Percentiles rank a stretch among this genome's conserved stretches.
phyloP scores from a whole-genome alignment of 2,888 invertebrate species.

The Drosophila niveifrons region DNA sequence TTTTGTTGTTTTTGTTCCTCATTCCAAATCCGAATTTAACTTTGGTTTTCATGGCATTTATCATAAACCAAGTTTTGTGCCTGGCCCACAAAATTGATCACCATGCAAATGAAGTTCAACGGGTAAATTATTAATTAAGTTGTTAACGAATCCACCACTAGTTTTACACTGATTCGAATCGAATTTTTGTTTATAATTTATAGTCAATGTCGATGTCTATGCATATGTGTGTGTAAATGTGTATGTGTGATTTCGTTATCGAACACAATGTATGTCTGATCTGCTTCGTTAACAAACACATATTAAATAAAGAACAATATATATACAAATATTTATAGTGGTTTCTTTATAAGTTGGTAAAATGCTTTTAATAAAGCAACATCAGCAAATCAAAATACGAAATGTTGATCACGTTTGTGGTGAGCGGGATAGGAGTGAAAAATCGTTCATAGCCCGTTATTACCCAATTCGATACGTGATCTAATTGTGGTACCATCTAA shows the following conservation, averaged over 20 bases:
- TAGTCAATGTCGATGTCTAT: background rate
- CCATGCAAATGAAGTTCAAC: slow-evolving; percentile 59
- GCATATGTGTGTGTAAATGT: too few species aligned
- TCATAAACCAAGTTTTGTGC: slow-evolving; percentile 60
- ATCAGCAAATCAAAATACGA: slow-evolving; percentile 18
- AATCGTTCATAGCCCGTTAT: slow-evolving; percentile 20
- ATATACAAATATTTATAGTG: slow-evolving; percentile 8
- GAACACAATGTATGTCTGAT: background rate
- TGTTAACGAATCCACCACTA: slow-evolving; percentile 37
- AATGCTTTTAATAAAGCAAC: slow-evolving; percentile 5
- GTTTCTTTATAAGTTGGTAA: background rate
- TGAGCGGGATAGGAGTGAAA: slow-evolving; percentile 17
- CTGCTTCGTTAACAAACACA: background rate
- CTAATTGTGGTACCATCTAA: slow-evolving; percentile 22
- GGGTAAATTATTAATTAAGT: slow-evolving; percentile 54
- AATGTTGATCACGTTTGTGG: slow-evolving; percentile 19
- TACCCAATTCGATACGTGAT: slow-evolving; percentile 26
- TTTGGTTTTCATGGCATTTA: slow-evolving; percentile 34
- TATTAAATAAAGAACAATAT: slow-evolving; percentile 3
- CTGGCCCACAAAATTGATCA: slow-evolving; percentile 74
- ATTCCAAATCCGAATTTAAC: slow-evolving; percentile 17
- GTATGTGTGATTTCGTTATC: too few species aligned
- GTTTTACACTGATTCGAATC: slow-evolving; percentile 15
- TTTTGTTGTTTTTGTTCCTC: slow-evolving; percentile 2
- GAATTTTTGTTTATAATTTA: slow-evolving; percentile 6